Conservation (phyloP, 2,797 vertebrate genomes). For the Chaenodraco wilsoni region DNA sequence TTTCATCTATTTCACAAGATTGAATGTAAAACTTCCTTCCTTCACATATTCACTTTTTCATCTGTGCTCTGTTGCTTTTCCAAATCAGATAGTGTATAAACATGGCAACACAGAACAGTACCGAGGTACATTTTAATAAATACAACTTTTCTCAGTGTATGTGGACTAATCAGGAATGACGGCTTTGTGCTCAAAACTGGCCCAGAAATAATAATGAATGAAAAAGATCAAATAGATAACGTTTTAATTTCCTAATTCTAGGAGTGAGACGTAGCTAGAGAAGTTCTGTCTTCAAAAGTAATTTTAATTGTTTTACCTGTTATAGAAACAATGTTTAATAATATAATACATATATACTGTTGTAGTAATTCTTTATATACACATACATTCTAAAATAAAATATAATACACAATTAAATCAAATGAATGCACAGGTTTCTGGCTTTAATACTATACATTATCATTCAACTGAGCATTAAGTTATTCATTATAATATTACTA, state of each 20-base stretch:
- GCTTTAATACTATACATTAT: neutral
- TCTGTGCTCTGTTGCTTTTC: neutral
- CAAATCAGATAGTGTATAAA: neutral
- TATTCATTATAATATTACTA: neutral
- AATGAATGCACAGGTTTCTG: no score
- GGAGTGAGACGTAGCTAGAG: neutral
- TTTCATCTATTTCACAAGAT: neutral
- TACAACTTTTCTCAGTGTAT: neutral
- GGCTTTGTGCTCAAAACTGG: conserved; percentile 1
- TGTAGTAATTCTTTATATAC: no score
- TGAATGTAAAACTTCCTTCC: neutral
- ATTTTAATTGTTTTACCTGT: neutral
- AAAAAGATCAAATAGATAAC: neutral
- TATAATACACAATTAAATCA: neutral
- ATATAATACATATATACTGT: no score
- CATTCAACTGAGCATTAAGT: neutral
- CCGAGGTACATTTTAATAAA: no score
- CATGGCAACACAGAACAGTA: neutral
- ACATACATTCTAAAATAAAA: neutral
- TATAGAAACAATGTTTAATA: no score
- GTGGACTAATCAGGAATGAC: neutral
- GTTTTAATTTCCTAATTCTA: conserved; percentile 6
- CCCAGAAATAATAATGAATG: conserved; percentile 7
- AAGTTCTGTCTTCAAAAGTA: neutral
- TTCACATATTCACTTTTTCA: no score